Evolutionary conservation across 53 echinoderm and acorn worm genomes (phyloP).

Genomic region (Paracentrotus lividus): DNA sequence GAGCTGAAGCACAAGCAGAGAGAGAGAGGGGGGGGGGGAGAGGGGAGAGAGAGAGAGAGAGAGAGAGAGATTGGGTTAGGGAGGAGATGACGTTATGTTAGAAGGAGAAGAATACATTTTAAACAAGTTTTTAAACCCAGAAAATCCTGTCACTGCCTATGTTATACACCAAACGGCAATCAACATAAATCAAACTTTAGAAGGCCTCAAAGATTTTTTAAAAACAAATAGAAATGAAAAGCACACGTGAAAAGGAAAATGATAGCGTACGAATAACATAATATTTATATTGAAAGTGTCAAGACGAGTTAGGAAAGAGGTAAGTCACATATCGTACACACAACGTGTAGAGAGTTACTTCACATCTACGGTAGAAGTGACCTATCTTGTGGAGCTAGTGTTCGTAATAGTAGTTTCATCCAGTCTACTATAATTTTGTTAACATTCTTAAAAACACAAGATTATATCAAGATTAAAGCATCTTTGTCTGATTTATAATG

Average conservation of each 20-base stretch:
- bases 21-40: neutral
- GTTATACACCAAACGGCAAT: neutral
- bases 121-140: no score
- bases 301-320: no score
- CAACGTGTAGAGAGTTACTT: neutral
- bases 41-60: neutral
- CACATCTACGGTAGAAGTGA: slow-evolving; percentile 25
- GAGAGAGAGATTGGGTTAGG: neutral
- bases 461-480: no score
- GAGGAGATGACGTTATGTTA: neutral
- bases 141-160: neutral
- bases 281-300: no score
- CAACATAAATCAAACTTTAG: neutral
- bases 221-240: neutral
- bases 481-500: no score
- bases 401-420: no score
- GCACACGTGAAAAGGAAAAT: neutral
- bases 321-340: no score
- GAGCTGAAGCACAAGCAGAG: neutral
- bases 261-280: no score
- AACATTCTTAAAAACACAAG: no score
- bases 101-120: neutral
- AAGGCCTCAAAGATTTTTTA: neutral
- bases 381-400: no score
- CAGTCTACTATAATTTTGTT: no score